Percentiles rank a stretch among this genome's conserved stretches.
These are phyloP conservation scores for Drosophila aff. DNA, from an alignment of 1,140 invertebrate genomes.

Conservation along the genomic window DNA sequence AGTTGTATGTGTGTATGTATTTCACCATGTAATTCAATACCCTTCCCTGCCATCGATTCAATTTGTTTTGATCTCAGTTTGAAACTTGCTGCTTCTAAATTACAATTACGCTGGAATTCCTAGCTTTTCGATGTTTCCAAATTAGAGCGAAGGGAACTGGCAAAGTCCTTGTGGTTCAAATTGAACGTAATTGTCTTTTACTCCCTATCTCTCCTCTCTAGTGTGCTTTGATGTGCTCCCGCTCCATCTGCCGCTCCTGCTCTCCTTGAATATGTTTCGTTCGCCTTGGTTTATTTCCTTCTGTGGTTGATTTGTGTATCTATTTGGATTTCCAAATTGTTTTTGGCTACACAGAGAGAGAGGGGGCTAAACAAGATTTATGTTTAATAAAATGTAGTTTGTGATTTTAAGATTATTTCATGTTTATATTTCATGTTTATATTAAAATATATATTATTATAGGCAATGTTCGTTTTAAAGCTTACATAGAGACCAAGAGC, in stretches of 20 bases:
- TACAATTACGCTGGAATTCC: conserved; percentile 69
- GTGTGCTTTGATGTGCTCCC: conserved; percentile 21
- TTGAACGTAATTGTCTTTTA: conserved; percentile 65
- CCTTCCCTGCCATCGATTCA: conserved; percentile 41
- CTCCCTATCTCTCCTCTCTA: conserved; percentile 12
- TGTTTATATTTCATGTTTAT: not conserved
- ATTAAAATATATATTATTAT: not conserved
- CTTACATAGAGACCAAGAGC: too few species aligned
- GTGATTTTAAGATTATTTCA: not conserved
- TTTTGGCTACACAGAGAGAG: conserved; percentile 22
- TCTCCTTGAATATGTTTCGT: conserved; percentile 32
- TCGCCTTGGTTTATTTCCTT: conserved; percentile 35
- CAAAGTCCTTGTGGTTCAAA: conserved; percentile 55
- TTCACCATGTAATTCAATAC: conserved; percentile 54
- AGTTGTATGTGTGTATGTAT: not conserved
- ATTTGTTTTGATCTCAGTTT: conserved; percentile 50
- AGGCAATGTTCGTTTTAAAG: not conserved
- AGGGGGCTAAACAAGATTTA: not conserved
- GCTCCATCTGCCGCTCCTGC: not conserved
- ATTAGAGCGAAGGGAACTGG: conserved; percentile 10
- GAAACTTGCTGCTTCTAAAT: conserved; percentile 63
- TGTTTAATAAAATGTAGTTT: not conserved
- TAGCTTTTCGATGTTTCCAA: conserved; percentile 39
- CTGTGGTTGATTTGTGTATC: conserved; percentile 64
- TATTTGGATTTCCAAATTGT: conserved; percentile 45